phyloP scores from a whole-genome alignment of 2,113 vertebrate species.

The Phasianus colchicus region DNA sequence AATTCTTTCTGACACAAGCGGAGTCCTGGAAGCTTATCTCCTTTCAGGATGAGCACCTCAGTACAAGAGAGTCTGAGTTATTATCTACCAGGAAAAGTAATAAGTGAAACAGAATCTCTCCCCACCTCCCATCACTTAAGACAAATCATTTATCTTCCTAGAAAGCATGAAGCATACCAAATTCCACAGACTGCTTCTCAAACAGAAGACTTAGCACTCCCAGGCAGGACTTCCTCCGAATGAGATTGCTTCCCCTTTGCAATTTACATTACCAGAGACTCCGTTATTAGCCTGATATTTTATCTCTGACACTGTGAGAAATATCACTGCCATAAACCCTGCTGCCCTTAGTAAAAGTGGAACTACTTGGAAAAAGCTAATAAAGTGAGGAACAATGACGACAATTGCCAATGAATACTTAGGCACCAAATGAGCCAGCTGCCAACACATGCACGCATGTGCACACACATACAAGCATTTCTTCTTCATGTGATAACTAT shows the following conservation, averaged over 20 bases:
- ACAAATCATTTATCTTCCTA: slow-evolving; percentile 69
- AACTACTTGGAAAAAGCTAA: slow-evolving; percentile 78
- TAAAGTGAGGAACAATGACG: slow-evolving; percentile 72
- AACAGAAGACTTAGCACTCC: slow-evolving; percentile 44
- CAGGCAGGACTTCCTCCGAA: slow-evolving; percentile 47
- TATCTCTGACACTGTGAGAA: slow-evolving; percentile 76
- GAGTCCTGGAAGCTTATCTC: background rate
- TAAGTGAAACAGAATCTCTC: slow-evolving; percentile 37
- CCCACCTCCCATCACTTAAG: slow-evolving; percentile 43
- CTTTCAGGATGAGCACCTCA: background rate
- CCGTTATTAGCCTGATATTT: slow-evolving; percentile 78
- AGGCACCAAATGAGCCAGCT: slow-evolving; percentile 50
- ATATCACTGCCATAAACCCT: slow-evolving; percentile 76
- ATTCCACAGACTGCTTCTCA: slow-evolving; percentile 39
- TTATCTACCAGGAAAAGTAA: slow-evolving; percentile 20
- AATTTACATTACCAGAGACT: slow-evolving; percentile 68
- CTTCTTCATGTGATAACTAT: background rate
- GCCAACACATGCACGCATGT: fast-evolving
- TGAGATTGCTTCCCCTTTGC: slow-evolving; percentile 47
- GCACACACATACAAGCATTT: background rate
- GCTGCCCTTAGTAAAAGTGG: slow-evolving; percentile 74
- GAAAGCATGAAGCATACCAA: slow-evolving; percentile 37
- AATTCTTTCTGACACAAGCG: background rate
- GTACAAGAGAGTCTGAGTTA: background rate
- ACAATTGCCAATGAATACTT: slow-evolving; percentile 68